Evolutionary conservation across 2,113 vertebrate species (phyloP).

Genomic region (Sminthopsis crassicaudata): DNA sequence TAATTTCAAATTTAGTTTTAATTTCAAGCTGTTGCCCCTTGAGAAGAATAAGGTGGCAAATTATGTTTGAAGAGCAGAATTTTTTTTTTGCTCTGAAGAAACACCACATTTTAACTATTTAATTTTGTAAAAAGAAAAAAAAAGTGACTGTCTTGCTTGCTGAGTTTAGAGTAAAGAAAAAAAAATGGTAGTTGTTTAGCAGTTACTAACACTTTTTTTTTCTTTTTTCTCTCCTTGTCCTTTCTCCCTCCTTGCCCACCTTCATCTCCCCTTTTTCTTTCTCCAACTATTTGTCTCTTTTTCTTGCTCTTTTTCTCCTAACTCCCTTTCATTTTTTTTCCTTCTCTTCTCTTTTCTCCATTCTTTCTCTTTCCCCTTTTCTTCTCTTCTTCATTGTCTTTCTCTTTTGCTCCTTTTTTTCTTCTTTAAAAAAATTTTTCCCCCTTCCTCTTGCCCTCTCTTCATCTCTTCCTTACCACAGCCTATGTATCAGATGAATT

Average conservation of each 20-base stretch:
- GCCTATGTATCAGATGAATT: conserved; percentile 97
- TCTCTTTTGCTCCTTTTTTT: neutral
- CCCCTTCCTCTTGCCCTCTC: neutral
- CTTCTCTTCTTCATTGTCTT: neutral
- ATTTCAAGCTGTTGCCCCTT: conserved; percentile 99
- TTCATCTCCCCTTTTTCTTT: neutral
- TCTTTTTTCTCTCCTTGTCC: conserved; percentile 13
- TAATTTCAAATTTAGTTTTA: conserved; percentile 99
- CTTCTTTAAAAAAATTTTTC: neutral
- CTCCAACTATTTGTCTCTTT: neutral
- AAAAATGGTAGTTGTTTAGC: conserved; percentile 51
- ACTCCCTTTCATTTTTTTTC: neutral
- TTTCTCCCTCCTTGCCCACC: conserved; percentile 8
- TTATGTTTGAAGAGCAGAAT: conserved; percentile 97
- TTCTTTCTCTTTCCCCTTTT: neutral
- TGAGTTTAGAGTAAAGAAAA: conserved; percentile 17
- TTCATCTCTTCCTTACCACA: conserved; percentile 70
- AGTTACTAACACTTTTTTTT: conserved; percentile 77
- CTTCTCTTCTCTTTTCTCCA: neutral
- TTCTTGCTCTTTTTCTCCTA: neutral
- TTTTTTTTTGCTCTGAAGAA: conserved; percentile 88
- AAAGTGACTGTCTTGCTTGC: conserved; percentile 72
- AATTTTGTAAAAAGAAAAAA: conserved; percentile 86
- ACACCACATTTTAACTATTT: conserved; percentile 88
- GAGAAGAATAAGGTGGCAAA: conserved; percentile 99